Evolutionary conservation across 2,888 invertebrate genomes (phyloP).

Genomic region (Eurytoma californica): DNA sequence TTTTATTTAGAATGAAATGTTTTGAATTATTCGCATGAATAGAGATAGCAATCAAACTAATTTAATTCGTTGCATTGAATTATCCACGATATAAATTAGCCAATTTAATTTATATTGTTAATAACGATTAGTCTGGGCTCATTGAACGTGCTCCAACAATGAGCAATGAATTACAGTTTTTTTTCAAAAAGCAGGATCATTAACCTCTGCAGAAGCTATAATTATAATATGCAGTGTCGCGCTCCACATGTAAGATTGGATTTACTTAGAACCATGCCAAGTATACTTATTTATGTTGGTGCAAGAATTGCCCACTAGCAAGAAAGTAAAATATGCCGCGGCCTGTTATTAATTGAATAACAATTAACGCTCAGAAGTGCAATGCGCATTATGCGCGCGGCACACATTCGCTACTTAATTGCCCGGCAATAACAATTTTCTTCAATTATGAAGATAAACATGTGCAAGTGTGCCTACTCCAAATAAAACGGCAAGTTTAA

Average conservation of each 20-base stretch:
- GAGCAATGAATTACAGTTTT: constrained; percentile 33
- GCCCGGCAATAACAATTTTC: constrained; percentile 10
- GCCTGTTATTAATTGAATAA: constrained; percentile 34
- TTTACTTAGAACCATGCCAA: constrained; percentile 40
- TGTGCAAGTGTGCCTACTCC: background rate
- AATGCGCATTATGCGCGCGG: background rate
- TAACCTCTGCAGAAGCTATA: constrained; percentile 35
- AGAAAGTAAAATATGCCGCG: constrained; percentile 11
- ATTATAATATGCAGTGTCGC: constrained; percentile 26
- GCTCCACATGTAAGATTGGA: constrained; percentile 10
- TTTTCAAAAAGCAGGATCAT: constrained; percentile 43
- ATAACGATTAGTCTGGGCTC: constrained; percentile 14
- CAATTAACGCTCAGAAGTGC: constrained; percentile 33
- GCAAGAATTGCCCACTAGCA: constrained; percentile 12
- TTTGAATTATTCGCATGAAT: too few relatives aligned
- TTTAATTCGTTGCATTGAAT: too few relatives aligned
- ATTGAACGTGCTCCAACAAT: constrained; percentile 41
- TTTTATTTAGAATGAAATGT: too few relatives aligned
- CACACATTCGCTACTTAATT: background rate
- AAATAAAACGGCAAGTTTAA: background rate
- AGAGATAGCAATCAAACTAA: too few relatives aligned
- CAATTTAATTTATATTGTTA: constrained; percentile 28
- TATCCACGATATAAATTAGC: too few relatives aligned
- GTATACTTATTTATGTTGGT: constrained; percentile 46
- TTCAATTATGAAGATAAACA: background rate